A percentile compares a stretch with the other conserved stretches of the same genome.
These are phyloP conservation scores for Chesias legatella DNA, from an alignment of 2,888 invertebrate species.

Conservation along the genomic window DNA sequence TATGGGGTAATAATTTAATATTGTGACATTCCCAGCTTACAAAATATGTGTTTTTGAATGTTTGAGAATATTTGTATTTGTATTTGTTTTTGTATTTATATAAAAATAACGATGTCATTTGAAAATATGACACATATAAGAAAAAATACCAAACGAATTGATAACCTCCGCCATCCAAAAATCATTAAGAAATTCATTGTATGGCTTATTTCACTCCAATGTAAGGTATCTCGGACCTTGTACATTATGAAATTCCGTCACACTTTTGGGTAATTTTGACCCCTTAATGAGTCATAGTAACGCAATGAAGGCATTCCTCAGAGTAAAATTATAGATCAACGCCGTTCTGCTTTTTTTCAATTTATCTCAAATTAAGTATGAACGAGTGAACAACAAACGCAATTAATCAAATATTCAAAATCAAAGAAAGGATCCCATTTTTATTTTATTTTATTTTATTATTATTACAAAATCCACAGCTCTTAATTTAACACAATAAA, in stretches of 20 bases:
- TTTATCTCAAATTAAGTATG: neutral
- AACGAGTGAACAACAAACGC: neutral
- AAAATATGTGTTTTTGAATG: neutral
- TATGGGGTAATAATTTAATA: constrained; percentile 15
- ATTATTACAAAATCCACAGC: too few species aligned
- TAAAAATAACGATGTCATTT: too few species aligned
- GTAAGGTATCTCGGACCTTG: constrained; percentile 47
- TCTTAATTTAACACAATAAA: too few species aligned
- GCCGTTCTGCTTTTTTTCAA: neutral
- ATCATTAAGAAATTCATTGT: constrained; percentile 33
- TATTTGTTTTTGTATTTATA: too few species aligned
- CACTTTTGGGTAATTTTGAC: constrained; percentile 66
- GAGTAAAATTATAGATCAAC: constrained; percentile 1
- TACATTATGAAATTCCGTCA: constrained; percentile 74
- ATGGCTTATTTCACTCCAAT: constrained; percentile 48
- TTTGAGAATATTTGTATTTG: too few species aligned
- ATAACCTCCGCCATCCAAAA: constrained; percentile 24
- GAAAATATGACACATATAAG: too few species aligned
- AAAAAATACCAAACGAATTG: too few species aligned
- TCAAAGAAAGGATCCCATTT: too few species aligned
- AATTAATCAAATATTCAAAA: too few species aligned
- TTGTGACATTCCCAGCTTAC: neutral
- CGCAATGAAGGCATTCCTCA: constrained; percentile 49
- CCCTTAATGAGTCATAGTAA: constrained; percentile 66
- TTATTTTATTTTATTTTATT: too few species aligned